Evolutionary conservation across 2,888 invertebrate genomes (phyloP).

Genomic region (Tenthredo distinguenda): DNA sequence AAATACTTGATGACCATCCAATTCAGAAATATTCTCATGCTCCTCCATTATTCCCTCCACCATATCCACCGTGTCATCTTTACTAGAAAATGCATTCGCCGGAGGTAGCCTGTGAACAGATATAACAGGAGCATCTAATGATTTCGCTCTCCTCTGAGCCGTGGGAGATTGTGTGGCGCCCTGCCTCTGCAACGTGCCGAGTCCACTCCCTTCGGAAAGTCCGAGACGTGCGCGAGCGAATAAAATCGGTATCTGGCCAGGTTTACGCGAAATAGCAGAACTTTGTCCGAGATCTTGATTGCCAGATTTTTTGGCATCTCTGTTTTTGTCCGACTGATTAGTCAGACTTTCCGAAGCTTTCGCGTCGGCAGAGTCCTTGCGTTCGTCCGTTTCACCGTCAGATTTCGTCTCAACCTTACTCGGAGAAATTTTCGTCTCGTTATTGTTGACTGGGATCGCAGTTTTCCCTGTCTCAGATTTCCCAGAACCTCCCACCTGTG

Average conservation of each 20-base stretch:
- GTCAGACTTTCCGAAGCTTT: conserved; percentile 61
- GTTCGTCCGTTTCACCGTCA: conserved; percentile 74
- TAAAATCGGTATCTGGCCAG: conserved; percentile 88
- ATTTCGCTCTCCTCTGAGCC: conserved; percentile 88
- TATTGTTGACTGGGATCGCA: background rate
- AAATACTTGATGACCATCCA: conserved; percentile 72
- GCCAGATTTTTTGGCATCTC: conserved; percentile 67
- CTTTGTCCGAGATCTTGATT: conserved; percentile 83
- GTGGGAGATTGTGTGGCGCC: conserved; percentile 88
- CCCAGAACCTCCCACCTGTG: conserved; percentile 78
- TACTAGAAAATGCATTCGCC: conserved; percentile 92
- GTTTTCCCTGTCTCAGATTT: background rate
- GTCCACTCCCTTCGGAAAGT: conserved; percentile 91
- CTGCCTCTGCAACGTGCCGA: conserved; percentile 87
- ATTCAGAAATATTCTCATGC: conserved; percentile 80
- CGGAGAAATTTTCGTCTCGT: background rate
- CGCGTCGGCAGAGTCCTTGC: conserved; percentile 67
- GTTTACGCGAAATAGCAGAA: conserved; percentile 84
- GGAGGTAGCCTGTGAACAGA: conserved; percentile 89
- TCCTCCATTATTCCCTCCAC: conserved; percentile 81
- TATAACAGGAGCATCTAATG: conserved; percentile 91
- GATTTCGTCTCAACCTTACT: conserved; percentile 42
- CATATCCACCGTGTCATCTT: conserved; percentile 92
- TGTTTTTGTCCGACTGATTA: conserved; percentile 58
- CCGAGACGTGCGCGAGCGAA: conserved; percentile 91